Evolutionary conservation across 2,888 invertebrate genomes (phyloP), one percentile per base, ranked within the genome.

Genomic region (Panopea generosa): DNA sequence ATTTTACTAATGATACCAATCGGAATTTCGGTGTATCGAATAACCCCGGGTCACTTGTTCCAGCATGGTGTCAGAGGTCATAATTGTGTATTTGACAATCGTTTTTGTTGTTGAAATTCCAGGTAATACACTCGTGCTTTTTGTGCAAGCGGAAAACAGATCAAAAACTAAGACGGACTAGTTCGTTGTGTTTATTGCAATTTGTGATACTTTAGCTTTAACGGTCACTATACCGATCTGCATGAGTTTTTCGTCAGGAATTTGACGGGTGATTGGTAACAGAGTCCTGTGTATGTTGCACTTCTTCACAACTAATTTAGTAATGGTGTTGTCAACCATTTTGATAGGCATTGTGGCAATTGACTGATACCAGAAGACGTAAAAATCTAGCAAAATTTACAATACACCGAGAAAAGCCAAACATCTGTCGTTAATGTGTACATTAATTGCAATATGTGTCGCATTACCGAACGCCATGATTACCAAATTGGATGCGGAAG

Each of bases 111-210:
- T 63, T 16, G 63, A 53, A 7, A 43, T 63, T 22, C 53, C 40
- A 2, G 63, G 63, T 4, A 63, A 63, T 18, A 43, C 53, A 2
- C 26, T 63, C 20, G 63, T 63, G 40, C n/a, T 63, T n/a, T 50
- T 11, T 14, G 53, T 63, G 3, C 27, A 52, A n/a, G n/a, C 40
- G 40, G 38, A 18, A 26, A 63, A 63, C 26, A 52, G 16, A 20
- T 27, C 22, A 0, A 63, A 63, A 63, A 53, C 63, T n/a, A 50
- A 38, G 7, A 53, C 63, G 24, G 63, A 63, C 43, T 63, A 53
- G 63, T 63, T 53, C 38, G 40, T 63, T n/a, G 33, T 53, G 18
- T 63, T 27, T 40, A 63, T 52, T 6, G 43, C 63, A 7, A 9
- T 53, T 18, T 53, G 52, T 43, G 63, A 63, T 14, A 11, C 52